Conservation (phyloP, 2,888 invertebrate species). For the Hecatera dysodea region DNA sequence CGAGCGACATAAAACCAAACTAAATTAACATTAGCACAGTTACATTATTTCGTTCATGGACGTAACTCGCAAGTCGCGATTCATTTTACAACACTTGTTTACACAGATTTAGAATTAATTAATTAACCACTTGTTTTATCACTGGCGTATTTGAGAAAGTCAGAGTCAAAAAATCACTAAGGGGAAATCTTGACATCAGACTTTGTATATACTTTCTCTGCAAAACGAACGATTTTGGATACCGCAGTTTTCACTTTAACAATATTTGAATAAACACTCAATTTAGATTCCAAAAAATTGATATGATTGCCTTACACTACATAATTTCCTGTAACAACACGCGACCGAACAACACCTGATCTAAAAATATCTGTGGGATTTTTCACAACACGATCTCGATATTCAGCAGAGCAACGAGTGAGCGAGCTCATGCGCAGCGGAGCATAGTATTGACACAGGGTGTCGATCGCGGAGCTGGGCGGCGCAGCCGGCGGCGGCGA, state of each 20-base stretch:
- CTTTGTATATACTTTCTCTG: slow-evolving; percentile 82
- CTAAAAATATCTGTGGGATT: slow-evolving; percentile 78
- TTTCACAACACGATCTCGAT: slow-evolving; percentile 81
- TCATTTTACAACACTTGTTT: slow-evolving; percentile 17
- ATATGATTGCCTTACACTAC: slow-evolving; percentile 45
- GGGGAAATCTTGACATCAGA: slow-evolving; percentile 74
- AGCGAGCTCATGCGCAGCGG: slow-evolving; percentile 79
- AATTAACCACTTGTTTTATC: slow-evolving; percentile 63
- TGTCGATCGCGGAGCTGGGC: slow-evolving; percentile 76
- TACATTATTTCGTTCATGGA: slow-evolving; percentile 50
- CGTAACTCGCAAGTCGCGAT: slow-evolving; percentile 12
- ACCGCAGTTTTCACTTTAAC: slow-evolving; percentile 65
- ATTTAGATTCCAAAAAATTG: slow-evolving; percentile 33
- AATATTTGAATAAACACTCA: slow-evolving; percentile 47
- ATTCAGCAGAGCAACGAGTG: slow-evolving; percentile 80
- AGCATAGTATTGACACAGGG: slow-evolving; percentile 81
- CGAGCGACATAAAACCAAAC: slow-evolving; percentile 68
- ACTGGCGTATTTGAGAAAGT: slow-evolving; percentile 70
- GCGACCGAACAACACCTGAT: slow-evolving; percentile 72
- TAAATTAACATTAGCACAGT: slow-evolving; percentile 48
- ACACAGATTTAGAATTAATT: slow-evolving; percentile 47
- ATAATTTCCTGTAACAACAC: slow-evolving; percentile 68
- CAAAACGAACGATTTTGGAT: slow-evolving; percentile 70
- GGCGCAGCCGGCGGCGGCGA: slow-evolving; percentile 81
- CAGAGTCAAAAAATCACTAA: slow-evolving; percentile 71